Evolutionary conservation across 2,113 vertebrate species (phyloP).

Genomic region (Odontesthes bonariensis): DNA sequence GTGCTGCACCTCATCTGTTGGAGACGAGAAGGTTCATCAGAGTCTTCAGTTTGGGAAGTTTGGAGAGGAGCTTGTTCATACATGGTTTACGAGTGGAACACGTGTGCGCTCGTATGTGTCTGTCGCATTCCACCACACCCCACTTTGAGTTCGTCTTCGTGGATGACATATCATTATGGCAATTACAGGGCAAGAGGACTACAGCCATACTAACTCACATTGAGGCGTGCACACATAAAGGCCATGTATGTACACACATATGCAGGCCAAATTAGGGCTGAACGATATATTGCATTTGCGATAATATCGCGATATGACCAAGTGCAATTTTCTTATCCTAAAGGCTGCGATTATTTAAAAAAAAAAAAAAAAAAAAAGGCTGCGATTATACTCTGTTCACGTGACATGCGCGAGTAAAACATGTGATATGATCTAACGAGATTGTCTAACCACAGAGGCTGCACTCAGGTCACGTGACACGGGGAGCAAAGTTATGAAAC

Average conservation of each 20-base stretch:
- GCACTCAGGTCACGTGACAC: no score
- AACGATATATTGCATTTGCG: no score
- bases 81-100: slow-evolving; percentile 43
- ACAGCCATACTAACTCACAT: slow-evolving; percentile 26
- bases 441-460: no score
- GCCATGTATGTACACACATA: slow-evolving; percentile 22
- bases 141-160: slow-evolving; percentile 61
- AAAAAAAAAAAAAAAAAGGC: no score
- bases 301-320: no score
- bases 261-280: slow-evolving; percentile 29
- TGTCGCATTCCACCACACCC: slow-evolving; percentile 73
- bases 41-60: slow-evolving; percentile 42
- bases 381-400: no score
- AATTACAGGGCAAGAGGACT: slow-evolving; percentile 77
- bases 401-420: no score
- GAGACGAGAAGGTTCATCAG: slow-evolving; percentile 12
- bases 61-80: slow-evolving; percentile 64
- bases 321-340: no score
- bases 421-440: no score
- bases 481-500: no score
- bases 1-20: slow-evolving; percentile 23
- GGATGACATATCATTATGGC: slow-evolving; percentile 80
- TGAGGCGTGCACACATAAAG: slow-evolving; percentile 24
- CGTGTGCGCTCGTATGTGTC: slow-evolving; percentile 48
- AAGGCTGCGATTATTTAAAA: no score